Evolutionary conservation across 2,888 invertebrate genomes (phyloP).

Genomic region (Ectemnius continuus): DNA sequence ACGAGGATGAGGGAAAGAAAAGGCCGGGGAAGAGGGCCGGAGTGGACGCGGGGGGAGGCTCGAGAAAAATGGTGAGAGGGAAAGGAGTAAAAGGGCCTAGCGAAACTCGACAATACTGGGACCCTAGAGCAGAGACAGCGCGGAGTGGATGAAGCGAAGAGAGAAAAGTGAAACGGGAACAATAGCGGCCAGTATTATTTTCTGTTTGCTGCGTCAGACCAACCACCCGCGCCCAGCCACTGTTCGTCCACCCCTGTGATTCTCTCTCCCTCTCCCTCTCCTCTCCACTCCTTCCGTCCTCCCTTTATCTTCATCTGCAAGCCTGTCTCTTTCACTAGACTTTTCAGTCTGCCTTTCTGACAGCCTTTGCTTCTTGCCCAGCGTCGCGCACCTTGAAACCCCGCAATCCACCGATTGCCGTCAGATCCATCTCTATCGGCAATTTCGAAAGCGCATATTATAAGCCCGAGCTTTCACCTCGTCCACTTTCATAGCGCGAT

Average conservation of each 20-base stretch:
- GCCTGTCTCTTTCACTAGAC: neutral
- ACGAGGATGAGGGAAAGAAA: constrained; percentile 19
- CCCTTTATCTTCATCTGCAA: constrained; percentile 10
- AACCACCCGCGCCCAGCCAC: constrained; percentile 39
- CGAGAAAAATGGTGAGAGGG: constrained; percentile 42
- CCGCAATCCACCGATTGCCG: constrained; percentile 50
- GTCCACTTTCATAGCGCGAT: no score
- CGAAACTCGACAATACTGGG: constrained; percentile 66
- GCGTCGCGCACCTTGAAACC: constrained; percentile 12
- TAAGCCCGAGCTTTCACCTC: neutral
- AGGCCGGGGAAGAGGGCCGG: constrained; percentile 21
- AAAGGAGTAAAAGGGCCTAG: constrained; percentile 42
- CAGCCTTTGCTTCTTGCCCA: constrained; percentile 24
- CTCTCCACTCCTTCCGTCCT: constrained; percentile 8
- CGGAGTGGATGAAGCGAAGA: constrained; percentile 61
- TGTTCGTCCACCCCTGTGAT: constrained; percentile 36
- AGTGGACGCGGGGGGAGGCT: constrained; percentile 15
- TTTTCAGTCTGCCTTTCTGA: constrained; percentile 15
- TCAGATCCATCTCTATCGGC: constrained; percentile 51
- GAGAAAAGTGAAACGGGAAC: constrained; percentile 60
- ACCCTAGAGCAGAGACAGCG: constrained; percentile 48
- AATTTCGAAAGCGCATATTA: constrained; percentile 51
- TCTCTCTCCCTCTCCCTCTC: constrained; percentile 9
- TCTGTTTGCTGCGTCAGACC: constrained; percentile 71
- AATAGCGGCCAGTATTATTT: constrained; percentile 72